phyloP scores from a whole-genome alignment of 2,797 vertebrate species.

The Danio aesculapii region DNA sequence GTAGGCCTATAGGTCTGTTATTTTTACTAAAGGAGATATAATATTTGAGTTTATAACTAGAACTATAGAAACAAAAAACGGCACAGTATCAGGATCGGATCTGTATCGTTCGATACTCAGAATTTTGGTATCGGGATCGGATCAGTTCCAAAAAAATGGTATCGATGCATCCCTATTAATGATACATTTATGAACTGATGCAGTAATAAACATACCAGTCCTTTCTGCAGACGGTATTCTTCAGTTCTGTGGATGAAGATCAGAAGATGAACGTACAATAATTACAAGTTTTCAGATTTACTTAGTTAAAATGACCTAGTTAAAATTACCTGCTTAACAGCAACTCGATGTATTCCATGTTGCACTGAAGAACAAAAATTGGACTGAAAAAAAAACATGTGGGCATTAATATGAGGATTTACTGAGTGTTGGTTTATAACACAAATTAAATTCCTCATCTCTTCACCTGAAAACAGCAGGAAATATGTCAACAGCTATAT shows the following conservation, averaged over 20 bases:
- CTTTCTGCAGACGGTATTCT: slow-evolving; percentile 89
- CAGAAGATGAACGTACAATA: background rate
- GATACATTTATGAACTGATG: background rate
- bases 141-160: too few species aligned
- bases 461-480: slow-evolving; percentile 88
- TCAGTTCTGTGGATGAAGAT: slow-evolving; percentile 83
- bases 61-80: too few species aligned
- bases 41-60: too few species aligned
- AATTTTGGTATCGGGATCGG: too few species aligned
- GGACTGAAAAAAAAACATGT: slow-evolving; percentile 78
- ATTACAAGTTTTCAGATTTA: background rate
- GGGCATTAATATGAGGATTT: background rate
- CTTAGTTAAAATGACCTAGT: background rate
- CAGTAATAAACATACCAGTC: slow-evolving; percentile 83
- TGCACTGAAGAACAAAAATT: slow-evolving; percentile 88
- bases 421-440: background rate
- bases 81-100: too few species aligned
- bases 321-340: slow-evolving; percentile 88
- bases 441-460: background rate
- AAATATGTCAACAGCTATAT: slow-evolving; percentile 84
- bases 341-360: slow-evolving; percentile 86
- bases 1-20: too few species aligned
- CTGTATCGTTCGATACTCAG: too few species aligned
- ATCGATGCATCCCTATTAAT: too few species aligned
- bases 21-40: too few species aligned